Evolutionary conservation across 2,888 invertebrate species (phyloP).

Genomic region (Beris chalybata): DNA sequence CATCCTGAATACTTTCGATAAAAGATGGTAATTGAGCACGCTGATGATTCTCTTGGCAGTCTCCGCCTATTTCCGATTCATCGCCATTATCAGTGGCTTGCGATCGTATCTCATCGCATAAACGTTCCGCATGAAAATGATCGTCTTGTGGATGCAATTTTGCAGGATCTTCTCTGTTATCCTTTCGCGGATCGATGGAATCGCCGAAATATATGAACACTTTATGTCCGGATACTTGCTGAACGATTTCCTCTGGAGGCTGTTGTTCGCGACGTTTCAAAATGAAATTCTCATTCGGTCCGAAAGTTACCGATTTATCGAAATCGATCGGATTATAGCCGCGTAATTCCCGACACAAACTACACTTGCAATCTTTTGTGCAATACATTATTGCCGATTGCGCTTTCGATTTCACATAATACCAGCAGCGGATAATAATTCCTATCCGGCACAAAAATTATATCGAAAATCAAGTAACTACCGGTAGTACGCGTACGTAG

Average conservation of each 20-base stretch:
- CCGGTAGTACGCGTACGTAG: too few relatives aligned
- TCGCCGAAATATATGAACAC: constrained; percentile 76
- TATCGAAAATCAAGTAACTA: too few relatives aligned
- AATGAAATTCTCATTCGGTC: constrained; percentile 56
- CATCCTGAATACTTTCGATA: constrained; percentile 57
- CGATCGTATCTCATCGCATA: constrained; percentile 41
- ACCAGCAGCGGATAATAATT: constrained; percentile 2
- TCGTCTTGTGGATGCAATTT: neutral
- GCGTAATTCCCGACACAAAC: constrained; percentile 73
- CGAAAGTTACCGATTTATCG: constrained; percentile 51
- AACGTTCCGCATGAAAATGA: constrained; percentile 40
- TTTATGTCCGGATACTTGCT: constrained; percentile 57
- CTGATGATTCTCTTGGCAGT: constrained; percentile 1
- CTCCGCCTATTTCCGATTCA: constrained; percentile 19
- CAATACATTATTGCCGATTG: constrained; percentile 62
- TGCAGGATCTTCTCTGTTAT: constrained; percentile 6
- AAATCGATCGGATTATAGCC: constrained; percentile 59
- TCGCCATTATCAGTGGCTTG: constrained; percentile 8
- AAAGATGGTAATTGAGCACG: constrained; percentile 50
- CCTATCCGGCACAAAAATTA: constrained; percentile 20
- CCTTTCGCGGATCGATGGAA: constrained; percentile 56
- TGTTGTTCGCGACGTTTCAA: constrained; percentile 55
- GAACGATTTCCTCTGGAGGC: constrained; percentile 37
- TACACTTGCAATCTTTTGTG: constrained; percentile 72
- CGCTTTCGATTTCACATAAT: constrained; percentile 19